A percentile compares a stretch with the other conserved stretches of the same genome.
phyloP scores from a whole-genome alignment of 2,888 invertebrate genomes.

The Priocnemis perturbator region DNA sequence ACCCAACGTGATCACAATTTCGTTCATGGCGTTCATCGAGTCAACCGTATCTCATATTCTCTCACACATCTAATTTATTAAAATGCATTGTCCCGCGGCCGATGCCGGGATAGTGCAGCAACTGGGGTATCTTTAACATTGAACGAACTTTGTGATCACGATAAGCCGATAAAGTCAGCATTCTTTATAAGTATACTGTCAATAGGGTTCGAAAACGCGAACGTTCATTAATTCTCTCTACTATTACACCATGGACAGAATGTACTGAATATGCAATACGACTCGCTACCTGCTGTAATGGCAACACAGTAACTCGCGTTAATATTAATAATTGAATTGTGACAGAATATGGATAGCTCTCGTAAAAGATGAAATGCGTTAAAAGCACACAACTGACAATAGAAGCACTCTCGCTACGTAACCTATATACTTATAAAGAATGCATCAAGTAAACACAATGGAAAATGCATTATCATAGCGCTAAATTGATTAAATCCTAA shows the following conservation, averaged over 20 bases:
- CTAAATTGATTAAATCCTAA: conserved; percentile 70
- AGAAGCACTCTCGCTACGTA: background rate
- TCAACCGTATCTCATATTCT: conserved; percentile 36
- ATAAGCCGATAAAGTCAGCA: conserved; percentile 47
- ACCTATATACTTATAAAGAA: conserved; percentile 57
- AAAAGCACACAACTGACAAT: conserved; percentile 2
- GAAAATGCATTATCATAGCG: conserved; percentile 65
- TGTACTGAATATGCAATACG: background rate
- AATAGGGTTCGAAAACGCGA: conserved; percentile 14
- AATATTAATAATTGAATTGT: background rate
- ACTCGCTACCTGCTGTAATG: conserved; percentile 1
- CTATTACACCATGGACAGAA: conserved; percentile 1
- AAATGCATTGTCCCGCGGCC: background rate
- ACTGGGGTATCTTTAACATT: conserved; percentile 2
- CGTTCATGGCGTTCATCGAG: conserved; percentile 21
- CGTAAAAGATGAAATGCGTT: conserved; percentile 19
- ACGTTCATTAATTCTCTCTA: background rate
- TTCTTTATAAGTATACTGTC: conserved; percentile 57
- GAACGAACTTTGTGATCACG: conserved; percentile 48
- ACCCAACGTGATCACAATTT: conserved; percentile 59
- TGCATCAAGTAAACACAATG: conserved; percentile 57
- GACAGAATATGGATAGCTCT: background rate
- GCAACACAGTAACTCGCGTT: conserved; percentile 6
- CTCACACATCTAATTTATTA: conserved; percentile 42
- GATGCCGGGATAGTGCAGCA: too few relatives aligned